A percentile compares a stretch with the other conserved stretches of the same genome.
Evolutionary conservation across 1,140 invertebrate genomes (phyloP).

Genomic region (Cardiocondyla obscurior): DNA sequence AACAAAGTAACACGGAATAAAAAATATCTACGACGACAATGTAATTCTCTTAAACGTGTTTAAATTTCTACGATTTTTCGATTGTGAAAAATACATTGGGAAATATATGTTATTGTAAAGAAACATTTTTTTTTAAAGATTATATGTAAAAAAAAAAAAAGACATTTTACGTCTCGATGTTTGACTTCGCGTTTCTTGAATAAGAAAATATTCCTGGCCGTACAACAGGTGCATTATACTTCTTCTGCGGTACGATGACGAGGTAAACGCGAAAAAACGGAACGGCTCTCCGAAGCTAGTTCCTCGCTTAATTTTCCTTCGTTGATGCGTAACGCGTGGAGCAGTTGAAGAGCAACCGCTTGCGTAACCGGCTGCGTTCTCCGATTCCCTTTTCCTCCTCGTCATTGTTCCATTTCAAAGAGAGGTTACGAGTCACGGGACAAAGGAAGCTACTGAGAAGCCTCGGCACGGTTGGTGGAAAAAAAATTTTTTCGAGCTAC

Average conservation of each 20-base stretch:
- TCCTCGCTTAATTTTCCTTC: constrained; percentile 16
- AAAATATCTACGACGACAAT: no score
- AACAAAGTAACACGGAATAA: not conserved
- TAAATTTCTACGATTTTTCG: not conserved
- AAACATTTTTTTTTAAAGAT: not conserved
- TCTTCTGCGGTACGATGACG: constrained; percentile 5
- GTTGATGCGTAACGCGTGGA: constrained; percentile 38
- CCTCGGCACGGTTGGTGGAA: constrained; percentile 2
- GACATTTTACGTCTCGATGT: not conserved
- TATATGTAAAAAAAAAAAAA: not conserved
- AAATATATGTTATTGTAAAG: not conserved
- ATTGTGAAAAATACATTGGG: not conserved
- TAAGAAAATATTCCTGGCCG: constrained; percentile 6
- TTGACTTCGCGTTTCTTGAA: not conserved
- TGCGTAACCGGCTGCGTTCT: constrained; percentile 17
- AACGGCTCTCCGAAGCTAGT: constrained; percentile 36
- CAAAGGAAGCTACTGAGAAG: constrained; percentile 22
- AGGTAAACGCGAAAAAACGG: constrained; percentile 10
- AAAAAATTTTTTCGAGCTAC: constrained; percentile 17
- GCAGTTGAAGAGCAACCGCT: constrained; percentile 16
- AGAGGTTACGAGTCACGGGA: constrained; percentile 20
- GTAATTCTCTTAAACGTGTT: no score
- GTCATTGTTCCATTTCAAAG: constrained; percentile 16
- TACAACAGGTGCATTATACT: not conserved
- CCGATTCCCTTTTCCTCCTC: not conserved